phyloP scores from a whole-genome alignment of 2,797 vertebrate genomes.

The Phataginus tetradactyla region DNA sequence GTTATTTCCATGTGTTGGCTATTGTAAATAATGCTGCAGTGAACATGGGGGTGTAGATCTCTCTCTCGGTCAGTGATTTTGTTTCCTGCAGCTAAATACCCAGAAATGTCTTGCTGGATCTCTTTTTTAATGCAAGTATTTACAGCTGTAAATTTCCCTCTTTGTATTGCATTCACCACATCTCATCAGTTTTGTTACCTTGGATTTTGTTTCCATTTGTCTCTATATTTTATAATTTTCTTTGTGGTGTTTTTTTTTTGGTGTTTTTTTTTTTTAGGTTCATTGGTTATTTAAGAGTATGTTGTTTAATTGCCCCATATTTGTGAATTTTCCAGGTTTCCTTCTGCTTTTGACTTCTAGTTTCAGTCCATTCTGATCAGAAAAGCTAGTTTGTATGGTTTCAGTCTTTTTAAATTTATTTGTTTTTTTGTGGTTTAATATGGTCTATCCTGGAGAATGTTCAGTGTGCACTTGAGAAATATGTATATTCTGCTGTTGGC shows the following conservation, averaged over 20 bases:
- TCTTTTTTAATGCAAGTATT: background rate
- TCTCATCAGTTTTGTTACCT: background rate
- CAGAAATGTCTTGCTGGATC: background rate
- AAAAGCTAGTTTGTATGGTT: background rate
- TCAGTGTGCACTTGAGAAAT: no score
- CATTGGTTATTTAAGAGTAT: background rate
- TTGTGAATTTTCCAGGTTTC: background rate
- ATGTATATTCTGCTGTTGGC: background rate
- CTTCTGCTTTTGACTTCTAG: background rate
- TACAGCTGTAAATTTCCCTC: background rate
- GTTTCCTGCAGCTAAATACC: no score
- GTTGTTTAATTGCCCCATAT: background rate
- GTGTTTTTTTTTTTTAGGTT: background rate
- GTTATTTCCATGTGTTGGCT: no score
- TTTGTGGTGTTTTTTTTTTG: background rate
- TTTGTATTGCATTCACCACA: background rate
- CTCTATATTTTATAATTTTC: background rate
- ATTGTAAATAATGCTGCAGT: no score
- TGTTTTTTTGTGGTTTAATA: background rate
- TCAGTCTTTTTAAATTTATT: background rate
- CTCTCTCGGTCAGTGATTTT: no score
- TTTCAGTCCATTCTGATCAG: background rate
- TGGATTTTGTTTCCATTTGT: background rate
- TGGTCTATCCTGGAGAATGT: background rate
- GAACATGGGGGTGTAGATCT: no score